These are phyloP conservation scores for Gorilla gorilla DNA, from an alignment of 2,113 vertebrate genomes.

Conservation along the genomic window DNA sequence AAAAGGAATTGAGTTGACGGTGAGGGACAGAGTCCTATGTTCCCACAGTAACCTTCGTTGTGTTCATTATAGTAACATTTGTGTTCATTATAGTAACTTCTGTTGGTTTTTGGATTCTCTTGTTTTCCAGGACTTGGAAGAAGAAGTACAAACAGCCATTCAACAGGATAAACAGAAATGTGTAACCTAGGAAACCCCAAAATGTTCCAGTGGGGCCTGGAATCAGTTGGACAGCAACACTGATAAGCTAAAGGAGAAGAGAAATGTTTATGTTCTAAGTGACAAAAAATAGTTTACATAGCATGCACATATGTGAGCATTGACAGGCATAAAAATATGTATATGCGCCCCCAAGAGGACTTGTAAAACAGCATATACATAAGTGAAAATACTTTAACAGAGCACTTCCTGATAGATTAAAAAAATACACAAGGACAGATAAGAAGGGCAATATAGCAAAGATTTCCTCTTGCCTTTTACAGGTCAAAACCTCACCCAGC, in stretches of 20 bases:
- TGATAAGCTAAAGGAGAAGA: background rate
- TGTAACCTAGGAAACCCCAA: slow-evolving; percentile 26
- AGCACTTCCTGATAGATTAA: background rate
- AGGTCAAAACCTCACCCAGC: background rate
- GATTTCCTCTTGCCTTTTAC: background rate
- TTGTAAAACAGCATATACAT: slow-evolving; percentile 8
- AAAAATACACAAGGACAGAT: background rate
- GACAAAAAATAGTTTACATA: background rate
- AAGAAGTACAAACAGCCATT: background rate
- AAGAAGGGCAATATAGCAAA: background rate
- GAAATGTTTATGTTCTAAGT: background rate
- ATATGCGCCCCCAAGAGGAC: background rate
- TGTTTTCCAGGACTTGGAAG: slow-evolving; percentile 18
- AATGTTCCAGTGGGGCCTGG: background rate
- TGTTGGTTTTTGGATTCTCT: slow-evolving; percentile 27
- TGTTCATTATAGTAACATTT: background rate
- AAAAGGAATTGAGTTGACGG: background rate
- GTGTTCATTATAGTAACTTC: background rate
- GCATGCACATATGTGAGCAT: background rate
- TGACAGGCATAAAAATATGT: background rate
- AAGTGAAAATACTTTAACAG: background rate
- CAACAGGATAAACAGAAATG: slow-evolving; percentile 29
- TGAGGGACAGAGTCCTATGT: background rate
- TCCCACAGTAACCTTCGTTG: slow-evolving; percentile 37
- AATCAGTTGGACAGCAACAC: background rate